Base-by-base conservation (phyloP, 2,113 vertebrate genomes). In the Entosphenus tridentatus region DNA sequence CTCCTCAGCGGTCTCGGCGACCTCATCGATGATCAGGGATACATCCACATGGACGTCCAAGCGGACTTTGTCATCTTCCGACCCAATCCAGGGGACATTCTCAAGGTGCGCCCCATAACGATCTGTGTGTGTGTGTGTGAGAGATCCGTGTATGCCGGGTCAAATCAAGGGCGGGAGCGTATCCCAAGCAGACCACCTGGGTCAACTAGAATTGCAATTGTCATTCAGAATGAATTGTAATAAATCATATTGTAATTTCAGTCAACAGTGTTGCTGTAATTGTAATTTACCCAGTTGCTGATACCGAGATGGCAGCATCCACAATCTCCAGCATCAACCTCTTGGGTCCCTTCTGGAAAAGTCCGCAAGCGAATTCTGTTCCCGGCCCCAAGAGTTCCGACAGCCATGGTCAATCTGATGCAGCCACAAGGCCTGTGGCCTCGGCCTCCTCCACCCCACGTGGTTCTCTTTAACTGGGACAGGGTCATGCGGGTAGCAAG, bases 1-100 rank as follows among this genome's bases (percentile, higher is more conserved):
- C 79, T 92, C 67, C 62, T 89, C 18, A 80, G 84, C 1, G 82
- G 80, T n/a, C 72, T 85, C 2, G 93, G 89, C 54, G 80, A 87
- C 73, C 95, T 98, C 71, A 80, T 81, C 21, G 87, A 92, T 55
- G 92, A 98, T 73, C 85, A 84, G 7, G 89, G 88, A 11, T 88
- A 85, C 73, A 78, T 98, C 77, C 92, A 98, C 73, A 71, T 96
- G 72, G 80, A 95, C 76, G 74, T 96, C 58, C 82, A 96, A 71
- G 92, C 89, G 2, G 82, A 82, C 71, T 96, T 95, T 72, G 76
- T 95, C 56, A 71, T 89, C 67, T 98, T 98, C 74, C 83, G 81
- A 71, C 92, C 93, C 56, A 74, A 77, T 70, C 81, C 71, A 4
- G 85, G 86, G 69, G 82, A 87, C 14, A 87, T 78, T 12, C 80